A percentile compares a stretch with the other conserved stretches of the same genome.
Evolutionary conservation across 2,888 invertebrate species (phyloP).

Genomic region (Platycheirus albimanus): DNA sequence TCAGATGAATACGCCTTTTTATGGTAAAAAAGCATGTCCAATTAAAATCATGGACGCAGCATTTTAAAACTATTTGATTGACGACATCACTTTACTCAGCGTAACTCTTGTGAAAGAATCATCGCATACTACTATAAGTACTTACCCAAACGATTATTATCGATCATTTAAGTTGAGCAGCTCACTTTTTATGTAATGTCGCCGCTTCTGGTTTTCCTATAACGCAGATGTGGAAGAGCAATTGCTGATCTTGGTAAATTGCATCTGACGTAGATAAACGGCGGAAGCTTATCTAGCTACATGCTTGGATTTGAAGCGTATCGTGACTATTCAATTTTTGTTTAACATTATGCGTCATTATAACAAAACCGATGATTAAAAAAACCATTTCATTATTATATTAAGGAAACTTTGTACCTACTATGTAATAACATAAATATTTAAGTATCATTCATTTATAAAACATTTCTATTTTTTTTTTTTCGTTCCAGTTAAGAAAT

Average conservation of each 20-base stretch:
- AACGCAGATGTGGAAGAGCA: not conserved
- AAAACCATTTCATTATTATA: too few relatives aligned
- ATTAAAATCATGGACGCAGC: slow-evolving; percentile 44
- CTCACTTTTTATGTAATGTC: slow-evolving; percentile 25
- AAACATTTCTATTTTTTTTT: not conserved
- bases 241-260: not conserved
- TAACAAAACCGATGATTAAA: too few relatives aligned
- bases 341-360: too few relatives aligned
- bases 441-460: too few relatives aligned
- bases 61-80: slow-evolving; percentile 47
- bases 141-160: slow-evolving; percentile 60
- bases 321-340: too few relatives aligned
- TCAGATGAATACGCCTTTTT: slow-evolving; percentile 14
- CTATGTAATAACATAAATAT: too few relatives aligned
- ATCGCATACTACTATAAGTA: slow-evolving; percentile 15
- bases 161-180: slow-evolving; percentile 42
- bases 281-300: slow-evolving; percentile 32
- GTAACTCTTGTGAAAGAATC: slow-evolving; percentile 37
- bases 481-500: slow-evolving; percentile 37
- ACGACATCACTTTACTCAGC: slow-evolving; percentile 32
- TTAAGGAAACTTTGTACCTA: too few relatives aligned
- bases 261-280: slow-evolving; percentile 35
- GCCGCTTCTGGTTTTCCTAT: slow-evolving; percentile 18
- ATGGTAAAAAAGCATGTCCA: slow-evolving; percentile 41
- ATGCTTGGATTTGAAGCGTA: slow-evolving; percentile 12